phyloP scores from a whole-genome alignment of 2,113 vertebrate genomes.

The Myodes glareolus region DNA sequence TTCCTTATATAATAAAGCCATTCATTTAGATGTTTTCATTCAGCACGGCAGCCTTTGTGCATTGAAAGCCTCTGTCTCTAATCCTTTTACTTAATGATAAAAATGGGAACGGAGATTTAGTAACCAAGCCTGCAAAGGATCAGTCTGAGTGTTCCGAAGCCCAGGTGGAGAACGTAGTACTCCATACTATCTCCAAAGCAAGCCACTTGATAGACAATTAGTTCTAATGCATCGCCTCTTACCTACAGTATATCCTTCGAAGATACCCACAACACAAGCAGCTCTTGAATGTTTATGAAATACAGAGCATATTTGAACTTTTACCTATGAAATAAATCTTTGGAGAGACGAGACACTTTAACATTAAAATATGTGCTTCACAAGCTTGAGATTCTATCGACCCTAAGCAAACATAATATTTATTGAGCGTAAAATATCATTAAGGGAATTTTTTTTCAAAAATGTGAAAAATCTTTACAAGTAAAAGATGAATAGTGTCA shows the following conservation, averaged over 20 bases:
- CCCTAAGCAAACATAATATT: background rate
- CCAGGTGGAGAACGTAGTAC: background rate
- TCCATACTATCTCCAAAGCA: background rate
- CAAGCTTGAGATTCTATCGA: background rate
- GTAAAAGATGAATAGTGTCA: background rate
- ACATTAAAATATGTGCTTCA: background rate
- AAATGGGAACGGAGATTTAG: background rate
- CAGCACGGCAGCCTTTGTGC: rapidly evolving
- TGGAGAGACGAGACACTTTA: background rate
- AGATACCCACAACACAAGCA: background rate
- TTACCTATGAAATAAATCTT: background rate
- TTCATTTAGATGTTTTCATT: background rate
- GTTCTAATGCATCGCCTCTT: background rate
- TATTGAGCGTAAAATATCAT: background rate
- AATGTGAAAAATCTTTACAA: background rate
- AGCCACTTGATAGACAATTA: background rate
- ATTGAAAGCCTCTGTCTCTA: background rate
- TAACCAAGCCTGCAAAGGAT: background rate
- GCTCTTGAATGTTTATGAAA: background rate
- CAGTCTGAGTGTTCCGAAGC: background rate
- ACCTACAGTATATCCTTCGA: background rate
- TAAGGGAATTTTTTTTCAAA: background rate
- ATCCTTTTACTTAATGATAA: background rate
- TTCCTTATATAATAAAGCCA: background rate
- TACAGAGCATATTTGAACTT: background rate